These are phyloP conservation scores for Idaea straminata DNA, from an alignment of 2,888 invertebrate genomes.

Conservation along the genomic window DNA sequence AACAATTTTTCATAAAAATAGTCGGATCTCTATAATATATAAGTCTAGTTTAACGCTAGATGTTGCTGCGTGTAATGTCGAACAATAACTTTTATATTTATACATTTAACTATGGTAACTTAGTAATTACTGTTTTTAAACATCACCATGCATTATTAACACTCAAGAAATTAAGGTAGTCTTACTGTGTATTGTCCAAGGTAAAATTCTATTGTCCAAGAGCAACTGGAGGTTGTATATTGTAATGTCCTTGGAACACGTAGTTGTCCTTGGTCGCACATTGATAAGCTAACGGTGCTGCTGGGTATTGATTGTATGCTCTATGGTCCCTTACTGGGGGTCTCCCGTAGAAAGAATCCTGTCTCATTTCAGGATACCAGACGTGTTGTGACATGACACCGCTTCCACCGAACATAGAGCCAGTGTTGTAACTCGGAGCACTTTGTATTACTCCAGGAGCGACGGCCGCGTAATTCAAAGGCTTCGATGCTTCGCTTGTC, in stretches of 20 bases:
- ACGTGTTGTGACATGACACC: conserved; percentile 45
- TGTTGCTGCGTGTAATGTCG: not conserved
- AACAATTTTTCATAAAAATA: conserved; percentile 18
- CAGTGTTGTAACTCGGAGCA: conserved; percentile 53
- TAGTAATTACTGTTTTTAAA: conserved; percentile 20
- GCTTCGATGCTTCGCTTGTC: conserved; percentile 39
- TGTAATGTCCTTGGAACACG: conserved; percentile 75
- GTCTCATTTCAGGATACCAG: conserved; percentile 65
- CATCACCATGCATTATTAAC: not conserved
- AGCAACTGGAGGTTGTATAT: conserved; percentile 69
- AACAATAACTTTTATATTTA: conserved; percentile 22
- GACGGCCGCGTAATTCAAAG: conserved; percentile 57
- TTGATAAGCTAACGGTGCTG: conserved; percentile 63
- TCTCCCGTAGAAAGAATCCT: conserved; percentile 58
- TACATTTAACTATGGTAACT: conserved; percentile 44
- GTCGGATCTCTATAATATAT: not conserved
- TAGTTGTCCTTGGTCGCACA: conserved; percentile 74
- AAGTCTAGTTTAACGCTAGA: not conserved
- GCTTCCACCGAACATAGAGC: conserved; percentile 48
- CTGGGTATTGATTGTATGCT: conserved; percentile 65
- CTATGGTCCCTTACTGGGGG: conserved; percentile 56
- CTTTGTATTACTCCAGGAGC: conserved; percentile 27
- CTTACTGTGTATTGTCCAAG: conserved; percentile 7
- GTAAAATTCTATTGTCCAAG: conserved; percentile 59
- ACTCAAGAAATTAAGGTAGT: not conserved